Base-by-base conservation (phyloP, 2,888 invertebrate genomes). In the Dynastes maya region DNA sequence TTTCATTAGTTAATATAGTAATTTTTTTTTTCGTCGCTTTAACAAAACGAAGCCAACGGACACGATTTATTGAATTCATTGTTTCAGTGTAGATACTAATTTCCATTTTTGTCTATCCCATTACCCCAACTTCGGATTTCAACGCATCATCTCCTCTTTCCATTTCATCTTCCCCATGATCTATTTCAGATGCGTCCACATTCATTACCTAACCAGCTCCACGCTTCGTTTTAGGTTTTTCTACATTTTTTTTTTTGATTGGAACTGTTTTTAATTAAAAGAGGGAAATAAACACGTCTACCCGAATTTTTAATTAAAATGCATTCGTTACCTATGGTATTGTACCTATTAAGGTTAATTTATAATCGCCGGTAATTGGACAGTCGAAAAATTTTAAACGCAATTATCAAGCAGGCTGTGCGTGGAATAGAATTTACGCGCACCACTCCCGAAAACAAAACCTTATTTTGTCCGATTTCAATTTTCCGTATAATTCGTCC, bases 291-390 rank as follows among this genome's bases (percentile, higher is more conserved):
- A 79, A 79, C 79, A 79, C 55, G 61, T 61, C 71, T 72, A 53
- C 55, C 45, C 58, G 61, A 77, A 79, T 79, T 79, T 79, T 79
- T 79, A 79, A 79, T 79, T 79, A 79, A 79, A 79, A 77, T 74
- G 58, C 79, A 67, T 79, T 77, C 72, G 72, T 79, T 79, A 79
- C 79, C 79, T 79, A 77, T 71, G 77, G 65, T 64, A 77, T 65
- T 78, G 68, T 76, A 67, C 67, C 67, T 74, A 88, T 88, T 88
- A 86, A 86, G 85, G 86, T 86, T 88, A 88, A 88, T 88, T 88
- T 88, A 88, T 88, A 86, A 86, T 85, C 85, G 81, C 83, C 85
- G 87, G 87, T 87, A 87, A 88, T 72, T 72, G 72, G 72, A 72
- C 72, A 72, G 72, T 61, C 72, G 55, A 72, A 72, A 72, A 58